phyloP scores from a whole-genome alignment of 2,888 invertebrate genomes.

The Rhogogaster chlorosoma region DNA sequence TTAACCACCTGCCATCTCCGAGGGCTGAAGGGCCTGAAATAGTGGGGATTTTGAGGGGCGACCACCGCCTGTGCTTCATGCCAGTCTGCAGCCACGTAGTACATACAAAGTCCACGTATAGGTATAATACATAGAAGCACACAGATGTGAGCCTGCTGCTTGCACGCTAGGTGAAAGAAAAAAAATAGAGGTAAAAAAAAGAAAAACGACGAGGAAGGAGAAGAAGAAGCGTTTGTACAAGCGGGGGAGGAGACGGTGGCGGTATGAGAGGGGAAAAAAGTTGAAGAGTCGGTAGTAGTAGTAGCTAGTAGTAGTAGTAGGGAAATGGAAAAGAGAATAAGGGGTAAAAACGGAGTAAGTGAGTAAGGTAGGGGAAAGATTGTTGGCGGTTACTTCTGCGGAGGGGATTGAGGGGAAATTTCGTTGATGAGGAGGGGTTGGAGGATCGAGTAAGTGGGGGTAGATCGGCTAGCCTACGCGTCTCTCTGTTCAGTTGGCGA shows the following conservation, averaged over 20 bases:
- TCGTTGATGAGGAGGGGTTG: neutral
- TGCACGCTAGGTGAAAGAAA: conserved; percentile 43
- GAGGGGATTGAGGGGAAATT: conserved; percentile 20
- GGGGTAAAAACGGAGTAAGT: neutral
- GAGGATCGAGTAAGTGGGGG: conserved; percentile 37
- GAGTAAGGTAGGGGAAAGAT: neutral
- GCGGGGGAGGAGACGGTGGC: neutral
- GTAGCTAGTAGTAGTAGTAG: conserved; percentile 16
- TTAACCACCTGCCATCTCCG: conserved; percentile 48
- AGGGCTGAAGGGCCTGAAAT: conserved; percentile 27
- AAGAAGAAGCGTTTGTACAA: neutral
- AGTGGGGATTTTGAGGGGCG: conserved; percentile 20
- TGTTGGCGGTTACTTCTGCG: conserved; percentile 34
- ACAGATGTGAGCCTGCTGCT: neutral
- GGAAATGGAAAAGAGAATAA: conserved; percentile 42
- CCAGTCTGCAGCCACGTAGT: neutral
- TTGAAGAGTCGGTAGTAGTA: conserved; percentile 8
- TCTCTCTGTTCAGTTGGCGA: conserved; percentile 76
- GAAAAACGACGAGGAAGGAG: neutral
- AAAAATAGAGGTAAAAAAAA: neutral
- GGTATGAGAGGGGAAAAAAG: neutral
- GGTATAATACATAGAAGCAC: neutral
- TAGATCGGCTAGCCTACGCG: conserved; percentile 70
- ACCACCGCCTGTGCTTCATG: conserved; percentile 16
- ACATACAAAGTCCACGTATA: neutral